Conservation (phyloP, 2,113 vertebrate genomes). For the Glareola pratincola region DNA sequence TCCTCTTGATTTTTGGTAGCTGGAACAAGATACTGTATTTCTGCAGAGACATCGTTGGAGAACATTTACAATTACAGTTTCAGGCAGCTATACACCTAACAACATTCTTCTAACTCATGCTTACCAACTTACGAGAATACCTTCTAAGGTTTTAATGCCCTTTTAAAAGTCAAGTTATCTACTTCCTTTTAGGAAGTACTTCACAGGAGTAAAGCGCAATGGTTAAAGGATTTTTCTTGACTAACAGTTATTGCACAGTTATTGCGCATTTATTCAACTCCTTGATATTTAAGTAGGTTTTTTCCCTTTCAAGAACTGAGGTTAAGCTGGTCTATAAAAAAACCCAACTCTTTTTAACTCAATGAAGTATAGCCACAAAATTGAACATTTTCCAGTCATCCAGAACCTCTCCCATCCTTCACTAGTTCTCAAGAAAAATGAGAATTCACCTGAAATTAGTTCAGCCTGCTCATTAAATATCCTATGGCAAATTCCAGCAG, state of each 20-base stretch:
- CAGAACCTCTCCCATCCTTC: not conserved
- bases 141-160: not conserved
- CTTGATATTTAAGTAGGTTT: not conserved
- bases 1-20: not conserved
- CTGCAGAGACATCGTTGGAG: not conserved
- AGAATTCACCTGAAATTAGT: not conserved
- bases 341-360: not conserved
- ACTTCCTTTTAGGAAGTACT: too few species aligned
- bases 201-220: not conserved
- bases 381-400: not conserved
- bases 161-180: not conserved
- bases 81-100: not conserved
- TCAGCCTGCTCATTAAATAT: not conserved
- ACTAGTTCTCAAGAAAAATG: not conserved
- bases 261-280: not conserved
- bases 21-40: not conserved
- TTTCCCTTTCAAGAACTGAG: not conserved
- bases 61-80: not conserved
- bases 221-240: not conserved
- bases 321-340: not conserved
- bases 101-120: not conserved
- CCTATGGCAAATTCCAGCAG: not conserved
- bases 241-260: not conserved
- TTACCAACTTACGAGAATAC: not conserved
- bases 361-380: not conserved